phyloP scores from a whole-genome alignment of 2,113 vertebrate genomes.

The Gallinago undulata region DNA sequence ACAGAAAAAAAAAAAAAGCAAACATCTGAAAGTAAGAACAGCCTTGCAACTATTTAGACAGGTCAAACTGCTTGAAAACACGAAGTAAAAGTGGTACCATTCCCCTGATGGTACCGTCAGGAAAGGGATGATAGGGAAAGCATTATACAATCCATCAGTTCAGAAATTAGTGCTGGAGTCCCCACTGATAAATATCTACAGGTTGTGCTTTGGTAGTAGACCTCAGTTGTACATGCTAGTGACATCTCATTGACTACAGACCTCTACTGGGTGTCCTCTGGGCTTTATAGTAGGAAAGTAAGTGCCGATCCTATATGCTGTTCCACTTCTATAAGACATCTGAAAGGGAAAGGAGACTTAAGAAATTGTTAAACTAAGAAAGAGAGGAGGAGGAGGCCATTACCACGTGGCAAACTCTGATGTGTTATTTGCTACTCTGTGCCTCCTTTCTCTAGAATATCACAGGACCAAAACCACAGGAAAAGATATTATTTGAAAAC shows the following conservation, averaged over 20 bases:
- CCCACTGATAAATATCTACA: background rate
- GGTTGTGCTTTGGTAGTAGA: background rate
- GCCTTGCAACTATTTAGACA: background rate
- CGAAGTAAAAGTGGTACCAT: background rate
- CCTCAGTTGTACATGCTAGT: background rate
- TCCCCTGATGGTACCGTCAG: too few species aligned
- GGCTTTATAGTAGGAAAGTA: background rate
- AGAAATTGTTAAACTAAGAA: background rate
- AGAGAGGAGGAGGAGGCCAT: background rate
- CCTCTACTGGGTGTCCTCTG: background rate
- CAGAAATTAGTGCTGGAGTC: background rate
- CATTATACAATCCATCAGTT: background rate
- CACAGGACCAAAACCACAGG: background rate
- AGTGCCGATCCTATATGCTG: rapidly evolving
- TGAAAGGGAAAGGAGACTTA: background rate
- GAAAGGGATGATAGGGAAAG: background rate
- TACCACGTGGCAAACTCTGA: background rate
- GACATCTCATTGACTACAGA: background rate
- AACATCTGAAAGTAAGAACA: background rate
- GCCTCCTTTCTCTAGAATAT: background rate
- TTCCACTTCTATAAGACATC: background rate
- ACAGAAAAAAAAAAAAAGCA: background rate
- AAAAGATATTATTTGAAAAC: background rate
- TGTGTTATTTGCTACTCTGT: background rate
- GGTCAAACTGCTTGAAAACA: background rate